Evolutionary conservation across 2,888 invertebrate species (phyloP).

Genomic region (Spatulosminthurus flaviceps): DNA sequence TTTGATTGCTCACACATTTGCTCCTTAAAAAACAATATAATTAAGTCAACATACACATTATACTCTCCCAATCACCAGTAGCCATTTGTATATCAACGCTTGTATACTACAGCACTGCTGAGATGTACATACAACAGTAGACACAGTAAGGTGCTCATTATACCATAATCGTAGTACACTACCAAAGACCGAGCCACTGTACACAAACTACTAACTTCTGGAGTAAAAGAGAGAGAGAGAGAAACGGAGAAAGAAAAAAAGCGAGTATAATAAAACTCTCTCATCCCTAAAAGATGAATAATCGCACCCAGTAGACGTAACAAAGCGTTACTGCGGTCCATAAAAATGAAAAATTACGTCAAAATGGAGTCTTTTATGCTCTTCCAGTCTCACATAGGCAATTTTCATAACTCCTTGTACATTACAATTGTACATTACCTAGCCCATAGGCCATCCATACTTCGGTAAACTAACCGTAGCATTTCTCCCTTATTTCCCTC

Average conservation of each 20-base stretch:
- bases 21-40: too few species aligned
- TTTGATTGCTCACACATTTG: too few species aligned
- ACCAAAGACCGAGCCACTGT: not conserved
- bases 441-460: constrained; percentile 23
- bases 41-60: too few species aligned
- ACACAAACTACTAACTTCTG: not conserved
- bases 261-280: constrained; percentile 39
- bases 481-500: too few species aligned
- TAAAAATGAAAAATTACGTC: constrained; percentile 49
- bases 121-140: not conserved
- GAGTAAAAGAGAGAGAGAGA: constrained; percentile 20
- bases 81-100: too few species aligned
- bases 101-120: too few species aligned
- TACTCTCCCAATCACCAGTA: too few species aligned
- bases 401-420: constrained; percentile 48
- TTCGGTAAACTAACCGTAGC: not conserved
- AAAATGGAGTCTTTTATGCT: constrained; percentile 46
- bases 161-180: not conserved
- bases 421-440: constrained; percentile 35
- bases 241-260: constrained; percentile 12
- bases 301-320: constrained; percentile 45
- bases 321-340: constrained; percentile 47
- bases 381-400: constrained; percentile 43
- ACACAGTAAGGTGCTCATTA: constrained; percentile 21
- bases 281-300: constrained; percentile 46